Conservation (phyloP, 2,113 vertebrate species). For the Arothron firmamentum region DNA sequence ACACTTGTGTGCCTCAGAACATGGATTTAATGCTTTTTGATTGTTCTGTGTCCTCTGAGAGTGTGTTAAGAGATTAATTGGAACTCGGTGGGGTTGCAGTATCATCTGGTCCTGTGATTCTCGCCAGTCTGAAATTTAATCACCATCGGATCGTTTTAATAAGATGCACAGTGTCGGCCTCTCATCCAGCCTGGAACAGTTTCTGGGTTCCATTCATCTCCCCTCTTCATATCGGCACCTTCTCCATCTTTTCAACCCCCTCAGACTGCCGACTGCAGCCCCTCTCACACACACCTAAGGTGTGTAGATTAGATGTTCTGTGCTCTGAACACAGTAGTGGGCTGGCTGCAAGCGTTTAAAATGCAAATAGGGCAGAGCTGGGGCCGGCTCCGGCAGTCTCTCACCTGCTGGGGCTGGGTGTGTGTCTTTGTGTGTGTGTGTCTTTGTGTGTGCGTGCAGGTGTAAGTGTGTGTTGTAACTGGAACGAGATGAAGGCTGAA, state of each 20-base stretch:
- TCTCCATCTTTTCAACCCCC: constrained; percentile 38
- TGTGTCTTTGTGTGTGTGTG: constrained; percentile 40
- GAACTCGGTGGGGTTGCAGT: no score
- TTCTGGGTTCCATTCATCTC: constrained; percentile 1
- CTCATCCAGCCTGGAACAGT: not conserved
- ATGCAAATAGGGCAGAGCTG: constrained; percentile 80
- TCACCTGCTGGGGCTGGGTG: constrained; percentile 70
- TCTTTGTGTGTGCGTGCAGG: constrained; percentile 28
- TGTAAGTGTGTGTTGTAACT: constrained; percentile 25
- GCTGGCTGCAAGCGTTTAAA: constrained; percentile 69
- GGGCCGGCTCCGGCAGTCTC: constrained; percentile 81
- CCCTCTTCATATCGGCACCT: constrained; percentile 25
- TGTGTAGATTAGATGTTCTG: constrained; percentile 74
- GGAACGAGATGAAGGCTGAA: constrained; percentile 10
- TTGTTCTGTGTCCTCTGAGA: no score
- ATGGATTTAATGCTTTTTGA: no score
- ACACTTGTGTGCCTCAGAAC: no score
- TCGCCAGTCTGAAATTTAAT: no score
- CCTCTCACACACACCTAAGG: constrained; percentile 69
- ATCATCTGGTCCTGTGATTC: no score
- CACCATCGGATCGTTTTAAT: not conserved
- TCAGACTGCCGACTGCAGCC: constrained; percentile 40
- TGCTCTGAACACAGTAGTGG: constrained; percentile 68
- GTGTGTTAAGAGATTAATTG: no score
- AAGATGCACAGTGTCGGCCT: not conserved